phyloP scores from a whole-genome alignment of 2,888 invertebrate genomes.

The Orchesellides sinensis region DNA sequence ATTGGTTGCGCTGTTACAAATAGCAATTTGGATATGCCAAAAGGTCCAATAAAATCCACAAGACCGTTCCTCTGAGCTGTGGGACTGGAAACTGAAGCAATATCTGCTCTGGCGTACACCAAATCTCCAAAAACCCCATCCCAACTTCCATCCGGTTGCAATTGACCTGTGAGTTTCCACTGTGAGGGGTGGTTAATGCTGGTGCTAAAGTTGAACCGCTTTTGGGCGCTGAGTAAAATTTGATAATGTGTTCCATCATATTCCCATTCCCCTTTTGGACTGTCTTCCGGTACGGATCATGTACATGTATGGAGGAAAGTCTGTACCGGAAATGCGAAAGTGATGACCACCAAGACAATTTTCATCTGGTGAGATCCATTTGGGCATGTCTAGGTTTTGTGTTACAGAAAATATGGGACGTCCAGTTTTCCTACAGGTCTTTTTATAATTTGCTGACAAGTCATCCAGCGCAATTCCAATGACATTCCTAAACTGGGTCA shows the following conservation, averaged over 20 bases:
- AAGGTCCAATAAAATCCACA: slow-evolving; percentile 65
- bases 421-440: background rate
- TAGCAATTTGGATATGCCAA: slow-evolving; percentile 59
- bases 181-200: background rate
- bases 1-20: slow-evolving; percentile 59
- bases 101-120: slow-evolving; percentile 41
- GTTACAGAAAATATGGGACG: background rate
- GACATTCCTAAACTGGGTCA: slow-evolving; percentile 3
- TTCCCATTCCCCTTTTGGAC: background rate
- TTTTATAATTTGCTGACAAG: background rate
- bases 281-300: slow-evolving; percentile 15
- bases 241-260: slow-evolving; percentile 49
- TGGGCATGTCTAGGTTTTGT: background rate
- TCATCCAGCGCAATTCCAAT: slow-evolving; percentile 18
- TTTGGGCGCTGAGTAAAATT: slow-evolving; percentile 25
- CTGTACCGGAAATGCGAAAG: slow-evolving; percentile 54
- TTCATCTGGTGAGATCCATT: slow-evolving; percentile 18
- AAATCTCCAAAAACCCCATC: slow-evolving; percentile 63
- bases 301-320: slow-evolving; percentile 65
- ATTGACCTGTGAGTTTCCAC: slow-evolving; percentile 33
- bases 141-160: slow-evolving; percentile 48
- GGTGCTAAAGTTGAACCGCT: slow-evolving; percentile 24
- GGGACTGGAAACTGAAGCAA: slow-evolving; percentile 62
- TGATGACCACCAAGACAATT: slow-evolving; percentile 49
- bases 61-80: slow-evolving; percentile 55